Base-by-base conservation (phyloP, 2,797 vertebrate genomes). In the Arnoldichthys spilopterus region DNA sequence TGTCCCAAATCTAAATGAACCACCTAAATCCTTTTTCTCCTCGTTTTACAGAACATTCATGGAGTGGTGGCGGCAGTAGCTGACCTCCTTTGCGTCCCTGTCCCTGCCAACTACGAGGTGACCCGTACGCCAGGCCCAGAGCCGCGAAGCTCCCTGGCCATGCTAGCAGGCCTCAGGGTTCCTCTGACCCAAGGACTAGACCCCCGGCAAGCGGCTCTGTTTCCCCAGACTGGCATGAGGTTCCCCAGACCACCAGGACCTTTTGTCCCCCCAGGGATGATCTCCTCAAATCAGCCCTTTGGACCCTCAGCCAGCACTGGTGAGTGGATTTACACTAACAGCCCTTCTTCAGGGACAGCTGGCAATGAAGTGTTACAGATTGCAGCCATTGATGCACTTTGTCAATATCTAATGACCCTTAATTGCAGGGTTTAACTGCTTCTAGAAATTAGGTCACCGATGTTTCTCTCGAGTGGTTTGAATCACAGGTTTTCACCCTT, bases 11-110 rank as follows among this genome's bases (percentile, higher is more conserved):
- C 3, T 15, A 2, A 49, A 73, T 53, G 16, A 16, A 61, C 40
- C 4, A 43, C 12, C 24, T 13, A 56, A 54, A 18, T 7, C 7
- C 47, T 40, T 0, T 47, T 1, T 58, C 6, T 72, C 1, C 54
- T 76, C 64, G 32, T 76, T 68, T 85, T 70, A 16, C 88, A 99
- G 98, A 98, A 96, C n/a, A 95, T 99, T 0, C 91, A 92, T 1
- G 93, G 91, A 0, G 94, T 99, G 56, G 94, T 99, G 90, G 95
- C 95, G 2, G 95, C 96, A 0, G 94, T 99, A 85, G 96, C 96
- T 1, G 91, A 95, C 84, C 92, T 99, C 76, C 93, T 99, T 37
- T 91, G 91, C 0, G 94, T 98, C 70, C 93, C 95, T 37, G 92
- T 95, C 51, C 96, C 96, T 8, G 85, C 89, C 84, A 92, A 94